Evolutionary conservation across 2,113 vertebrate species (phyloP), one percentile per base, ranked within the genome.

Genomic region (Odobenus rosmarus): DNA sequence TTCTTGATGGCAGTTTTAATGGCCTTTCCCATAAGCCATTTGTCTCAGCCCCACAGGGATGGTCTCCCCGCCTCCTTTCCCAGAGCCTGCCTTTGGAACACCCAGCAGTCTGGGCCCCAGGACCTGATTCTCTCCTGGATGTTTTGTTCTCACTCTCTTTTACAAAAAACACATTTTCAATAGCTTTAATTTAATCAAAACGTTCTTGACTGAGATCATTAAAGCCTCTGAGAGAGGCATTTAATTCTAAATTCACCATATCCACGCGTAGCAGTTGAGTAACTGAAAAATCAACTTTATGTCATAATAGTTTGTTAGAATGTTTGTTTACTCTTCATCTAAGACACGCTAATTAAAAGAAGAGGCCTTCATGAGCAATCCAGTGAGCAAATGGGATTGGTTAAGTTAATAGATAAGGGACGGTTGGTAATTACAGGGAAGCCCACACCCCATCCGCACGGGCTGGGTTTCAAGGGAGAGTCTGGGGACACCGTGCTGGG

Each of bases 241-340:
- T 98, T 98, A 98, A 98, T 98, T 98, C 98, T 98, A 98, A 98
- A 98, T 98, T 98, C 98, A 89, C 98, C 98, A 81, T 97, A 98
- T 98, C 93, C 96, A 98, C 95, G 97, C 97, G 15, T 94, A 98
- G 98, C 98, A 98, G 98, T 91, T 98, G 98, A 98, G 98, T 97
- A 98, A 99, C 97, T 98, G 97, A 98, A 99, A 98, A 98, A 99
- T 98, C 98, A 98, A 98, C 98, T 99, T 98, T 98, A 98, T 95
- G 96, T 97, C 23, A 14, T 95, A 98, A 97, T 97, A 98, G 98
- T 98, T 98, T 98, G 97, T 98, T 98, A 98, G 97, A 98, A 98
- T 98, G 98, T 98, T 98, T 98, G 98, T 99, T 99, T 98, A 99
- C 97, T 98, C 98, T 98, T 98, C 97, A 98, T 79, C 97, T 98